These are phyloP conservation scores for Saturnia japonica DNA, from an alignment of 2,888 invertebrate genomes.

Conservation along the genomic window DNA sequence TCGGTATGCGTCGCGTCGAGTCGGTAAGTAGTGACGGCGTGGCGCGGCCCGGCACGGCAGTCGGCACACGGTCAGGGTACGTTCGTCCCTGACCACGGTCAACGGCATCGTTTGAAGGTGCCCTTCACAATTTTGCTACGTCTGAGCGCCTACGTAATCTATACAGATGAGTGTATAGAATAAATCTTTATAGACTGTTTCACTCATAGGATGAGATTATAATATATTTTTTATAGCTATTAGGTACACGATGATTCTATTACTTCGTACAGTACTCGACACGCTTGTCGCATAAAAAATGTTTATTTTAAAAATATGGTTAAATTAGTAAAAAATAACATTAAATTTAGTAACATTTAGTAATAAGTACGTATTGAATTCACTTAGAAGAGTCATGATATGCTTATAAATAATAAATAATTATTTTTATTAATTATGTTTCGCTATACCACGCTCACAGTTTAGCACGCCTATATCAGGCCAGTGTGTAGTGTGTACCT, in stretches of 20 bases:
- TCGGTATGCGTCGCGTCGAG: slow-evolving; percentile 34
- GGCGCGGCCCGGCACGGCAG: slow-evolving; percentile 30
- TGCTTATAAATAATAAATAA: no score
- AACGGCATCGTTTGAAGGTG: slow-evolving; percentile 77
- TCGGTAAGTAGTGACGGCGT: slow-evolving; percentile 43
- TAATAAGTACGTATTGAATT: no score
- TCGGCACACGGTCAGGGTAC: slow-evolving; percentile 60
- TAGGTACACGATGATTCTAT: no score
- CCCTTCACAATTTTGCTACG: slow-evolving; percentile 50
- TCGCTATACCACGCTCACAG: no score
- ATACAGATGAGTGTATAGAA: neutral
- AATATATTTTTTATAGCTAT: neutral
- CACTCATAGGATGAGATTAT: neutral
- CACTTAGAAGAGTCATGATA: no score
- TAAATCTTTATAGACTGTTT: neutral
- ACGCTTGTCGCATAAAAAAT: no score
- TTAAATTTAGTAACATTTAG: no score
- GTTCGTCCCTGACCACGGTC: slow-evolving; percentile 78
- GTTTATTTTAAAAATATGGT: no score
- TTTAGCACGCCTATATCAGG: no score
- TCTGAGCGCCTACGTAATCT: slow-evolving; percentile 20
- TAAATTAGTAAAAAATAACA: no score
- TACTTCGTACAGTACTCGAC: neutral
- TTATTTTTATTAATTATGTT: no score
- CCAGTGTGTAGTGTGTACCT: no score